Evolutionary conservation across 2,113 vertebrate species (phyloP).

Genomic region (Notiomystis cincta): DNA sequence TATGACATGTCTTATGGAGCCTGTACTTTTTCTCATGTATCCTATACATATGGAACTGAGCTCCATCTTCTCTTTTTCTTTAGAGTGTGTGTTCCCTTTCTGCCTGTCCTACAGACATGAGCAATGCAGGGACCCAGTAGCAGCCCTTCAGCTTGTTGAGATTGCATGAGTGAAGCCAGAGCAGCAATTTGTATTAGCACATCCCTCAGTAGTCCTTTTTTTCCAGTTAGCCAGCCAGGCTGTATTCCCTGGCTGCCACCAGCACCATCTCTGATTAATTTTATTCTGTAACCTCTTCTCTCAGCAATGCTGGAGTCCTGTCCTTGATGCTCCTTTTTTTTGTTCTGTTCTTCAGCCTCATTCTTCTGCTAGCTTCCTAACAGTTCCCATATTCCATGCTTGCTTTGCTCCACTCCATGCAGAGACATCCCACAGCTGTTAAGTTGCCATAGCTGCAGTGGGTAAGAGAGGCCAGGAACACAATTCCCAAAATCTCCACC

Average conservation of each 20-base stretch:
- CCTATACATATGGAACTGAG: background rate
- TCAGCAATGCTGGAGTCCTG: background rate
- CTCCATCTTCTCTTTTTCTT: background rate
- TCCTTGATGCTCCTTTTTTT: background rate
- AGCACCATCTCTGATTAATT: background rate
- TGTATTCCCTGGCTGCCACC: background rate
- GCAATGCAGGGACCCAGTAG: background rate
- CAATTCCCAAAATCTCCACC: background rate
- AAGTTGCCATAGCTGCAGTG: rapidly evolving
- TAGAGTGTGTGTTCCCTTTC: background rate
- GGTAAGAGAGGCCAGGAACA: background rate
- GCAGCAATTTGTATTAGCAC: background rate
- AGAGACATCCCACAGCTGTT: background rate
- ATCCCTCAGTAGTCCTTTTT: background rate
- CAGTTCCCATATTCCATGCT: background rate
- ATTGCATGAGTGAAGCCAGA: background rate
- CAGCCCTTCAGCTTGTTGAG: background rate
- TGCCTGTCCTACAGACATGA: background rate
- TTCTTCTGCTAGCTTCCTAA: background rate
- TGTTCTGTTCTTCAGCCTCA: background rate
- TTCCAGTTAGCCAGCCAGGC: background rate
- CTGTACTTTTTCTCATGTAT: background rate
- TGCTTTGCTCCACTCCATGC: background rate
- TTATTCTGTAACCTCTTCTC: background rate
- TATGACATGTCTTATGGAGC: rapidly evolving